These are phyloP conservation scores for Pelmatolapia mariae DNA, from an alignment of 2,113 vertebrate species.

Conservation along the genomic window DNA sequence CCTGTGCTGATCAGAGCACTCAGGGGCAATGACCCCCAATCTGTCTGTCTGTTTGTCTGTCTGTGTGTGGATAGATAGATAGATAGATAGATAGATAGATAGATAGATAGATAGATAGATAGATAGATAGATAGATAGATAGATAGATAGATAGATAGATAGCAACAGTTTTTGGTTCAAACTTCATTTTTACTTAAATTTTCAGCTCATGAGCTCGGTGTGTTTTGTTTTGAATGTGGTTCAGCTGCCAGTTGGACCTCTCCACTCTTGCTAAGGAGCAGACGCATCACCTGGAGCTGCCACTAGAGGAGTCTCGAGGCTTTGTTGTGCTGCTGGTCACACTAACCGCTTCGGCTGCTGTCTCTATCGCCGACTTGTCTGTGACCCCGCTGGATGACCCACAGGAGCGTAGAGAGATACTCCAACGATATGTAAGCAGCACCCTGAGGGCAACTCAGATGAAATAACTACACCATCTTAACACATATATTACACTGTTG, in stretches of 20 bases:
- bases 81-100: neutral
- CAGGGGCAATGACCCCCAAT: neutral
- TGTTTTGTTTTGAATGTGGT: neutral
- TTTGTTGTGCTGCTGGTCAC: constrained; percentile 85
- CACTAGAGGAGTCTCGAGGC: constrained; percentile 83
- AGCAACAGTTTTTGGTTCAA: neutral
- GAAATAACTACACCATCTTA: neutral
- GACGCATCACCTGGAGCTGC: constrained; percentile 84
- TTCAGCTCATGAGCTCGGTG: constrained; percentile 47
- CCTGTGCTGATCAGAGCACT: neutral
- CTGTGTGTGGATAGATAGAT: neutral
- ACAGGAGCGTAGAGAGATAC: constrained; percentile 75
- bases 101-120: too few species aligned
- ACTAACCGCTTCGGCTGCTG: constrained; percentile 82
- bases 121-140: too few species aligned
- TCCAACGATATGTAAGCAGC: constrained; percentile 82
- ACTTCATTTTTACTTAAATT: neutral
- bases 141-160: too few species aligned
- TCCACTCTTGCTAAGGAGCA: constrained; percentile 82
- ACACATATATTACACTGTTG: neutral
- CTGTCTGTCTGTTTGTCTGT: neutral
- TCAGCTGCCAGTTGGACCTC: constrained; percentile 87
- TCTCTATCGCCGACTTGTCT: constrained; percentile 85
- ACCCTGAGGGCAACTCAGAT: neutral
- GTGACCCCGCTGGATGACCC: constrained; percentile 81